Evolutionary conservation across 1,140 invertebrate species (phyloP).

Genomic region (Drosophila ananassae): DNA sequence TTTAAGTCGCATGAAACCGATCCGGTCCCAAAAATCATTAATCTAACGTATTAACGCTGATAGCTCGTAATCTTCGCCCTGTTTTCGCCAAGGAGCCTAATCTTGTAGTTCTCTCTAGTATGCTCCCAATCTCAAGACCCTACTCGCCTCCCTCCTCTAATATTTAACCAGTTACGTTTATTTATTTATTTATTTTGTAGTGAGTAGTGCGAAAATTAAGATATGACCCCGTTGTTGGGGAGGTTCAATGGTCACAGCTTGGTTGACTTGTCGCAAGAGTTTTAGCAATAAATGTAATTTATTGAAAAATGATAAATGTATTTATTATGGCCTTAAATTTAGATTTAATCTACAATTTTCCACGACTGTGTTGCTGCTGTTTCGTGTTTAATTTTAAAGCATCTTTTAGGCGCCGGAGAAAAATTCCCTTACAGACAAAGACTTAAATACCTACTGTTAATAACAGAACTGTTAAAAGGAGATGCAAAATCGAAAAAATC

Average conservation of each 20-base stretch:
- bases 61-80: conserved; percentile 41
- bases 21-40: conserved; percentile 1
- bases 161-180: conserved; percentile 64
- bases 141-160: conserved; percentile 24
- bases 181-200: conserved; percentile 80
- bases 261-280: conserved; percentile 38
- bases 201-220: conserved; percentile 40
- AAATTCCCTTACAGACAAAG: neutral
- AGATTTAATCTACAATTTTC: no score
- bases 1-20: conserved; percentile 56
- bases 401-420: conserved; percentile 47
- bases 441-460: neutral
- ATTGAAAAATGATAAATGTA: conserved; percentile 26
- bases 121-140: conserved; percentile 49
- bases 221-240: conserved; percentile 30
- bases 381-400: neutral
- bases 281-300: conserved; percentile 73
- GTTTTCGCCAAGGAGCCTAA: conserved; percentile 36
- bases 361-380: conserved; percentile 1
- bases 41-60: conserved; percentile 65
- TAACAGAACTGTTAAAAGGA: conserved; percentile 4
- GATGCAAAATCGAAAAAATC: neutral
- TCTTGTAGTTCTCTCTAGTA: conserved; percentile 42
- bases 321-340: neutral
- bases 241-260: conserved; percentile 29